Conservation (phyloP, 2,888 invertebrate species). For the Clitarchus hookeri region DNA sequence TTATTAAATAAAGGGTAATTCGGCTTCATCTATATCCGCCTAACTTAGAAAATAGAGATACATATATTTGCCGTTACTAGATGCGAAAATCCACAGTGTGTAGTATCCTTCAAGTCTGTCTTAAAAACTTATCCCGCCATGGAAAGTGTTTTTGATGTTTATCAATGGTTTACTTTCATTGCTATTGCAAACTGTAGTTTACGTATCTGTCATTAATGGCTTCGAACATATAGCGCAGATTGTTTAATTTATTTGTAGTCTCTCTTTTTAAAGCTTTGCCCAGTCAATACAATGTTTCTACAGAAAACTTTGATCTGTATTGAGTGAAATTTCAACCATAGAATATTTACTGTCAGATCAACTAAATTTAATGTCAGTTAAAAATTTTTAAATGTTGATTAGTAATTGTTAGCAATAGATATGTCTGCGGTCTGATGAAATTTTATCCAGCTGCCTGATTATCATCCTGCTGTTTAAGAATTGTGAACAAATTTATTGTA, state of each 20-base stretch:
- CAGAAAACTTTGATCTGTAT: not conserved
- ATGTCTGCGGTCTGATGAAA: not conserved
- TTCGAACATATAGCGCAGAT: not conserved
- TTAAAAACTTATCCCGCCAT: not conserved
- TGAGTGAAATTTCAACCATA: not conserved
- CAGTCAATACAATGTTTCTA: not conserved
- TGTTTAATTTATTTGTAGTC: not conserved
- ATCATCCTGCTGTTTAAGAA: not conserved
- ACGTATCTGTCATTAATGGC: not conserved
- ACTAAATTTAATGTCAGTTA: not conserved
- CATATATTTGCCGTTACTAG: not conserved
- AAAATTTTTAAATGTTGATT: constrained; percentile 14
- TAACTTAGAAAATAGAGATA: not conserved
- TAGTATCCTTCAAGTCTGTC: not conserved
- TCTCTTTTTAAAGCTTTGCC: not conserved
- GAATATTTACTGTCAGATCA: not conserved
- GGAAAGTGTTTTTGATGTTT: not conserved
- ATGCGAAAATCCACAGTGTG: not conserved
- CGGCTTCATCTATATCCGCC: not conserved
- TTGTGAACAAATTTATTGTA: not conserved
- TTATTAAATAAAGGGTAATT: not conserved
- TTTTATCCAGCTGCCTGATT: not conserved
- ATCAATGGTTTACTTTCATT: not conserved
- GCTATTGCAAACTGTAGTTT: not conserved
- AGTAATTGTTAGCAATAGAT: not conserved